Evolutionary conservation across 2,797 vertebrate genomes (phyloP).

Genomic region (Hoplostethus mediterraneus): DNA sequence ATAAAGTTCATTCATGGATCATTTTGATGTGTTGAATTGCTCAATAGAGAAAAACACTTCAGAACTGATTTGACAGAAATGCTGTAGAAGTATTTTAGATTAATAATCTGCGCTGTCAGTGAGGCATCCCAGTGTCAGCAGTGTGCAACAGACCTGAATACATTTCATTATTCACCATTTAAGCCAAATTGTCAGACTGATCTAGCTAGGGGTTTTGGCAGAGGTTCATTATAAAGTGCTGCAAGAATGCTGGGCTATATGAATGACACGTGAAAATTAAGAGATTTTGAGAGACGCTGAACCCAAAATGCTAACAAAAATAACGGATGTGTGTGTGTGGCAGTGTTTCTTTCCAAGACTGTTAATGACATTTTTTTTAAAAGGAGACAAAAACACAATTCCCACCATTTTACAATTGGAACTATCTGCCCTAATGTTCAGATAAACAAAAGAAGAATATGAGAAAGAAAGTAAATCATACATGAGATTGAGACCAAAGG

Average conservation of each 20-base stretch:
- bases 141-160: slow-evolving; percentile 61
- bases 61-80: slow-evolving; percentile 24
- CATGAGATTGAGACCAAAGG: slow-evolving; percentile 66
- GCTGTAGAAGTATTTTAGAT: slow-evolving; percentile 29
- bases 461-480: slow-evolving; percentile 58
- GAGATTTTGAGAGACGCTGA: slow-evolving; percentile 19
- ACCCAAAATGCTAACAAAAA: slow-evolving; percentile 20
- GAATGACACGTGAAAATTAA: slow-evolving; percentile 42
- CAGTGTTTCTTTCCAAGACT: background rate
- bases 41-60: slow-evolving; percentile 31
- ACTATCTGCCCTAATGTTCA: slow-evolving; percentile 56
- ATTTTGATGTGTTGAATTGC: slow-evolving; percentile 29
- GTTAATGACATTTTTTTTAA: slow-evolving; percentile 22
- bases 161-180: slow-evolving; percentile 52
- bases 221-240: slow-evolving; percentile 79
- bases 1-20: slow-evolving; percentile 41
- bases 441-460: slow-evolving; percentile 45
- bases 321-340: slow-evolving; percentile 16
- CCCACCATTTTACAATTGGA: slow-evolving; percentile 58
- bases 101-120: slow-evolving; percentile 43
- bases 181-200: slow-evolving; percentile 42
- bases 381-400: slow-evolving; percentile 52
- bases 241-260: slow-evolving; percentile 68
- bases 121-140: slow-evolving; percentile 46
- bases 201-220: slow-evolving; percentile 72